These are phyloP conservation scores for Crocodylus rhombifer DNA, from an alignment of 2,797 vertebrate species.

Conservation along the genomic window DNA sequence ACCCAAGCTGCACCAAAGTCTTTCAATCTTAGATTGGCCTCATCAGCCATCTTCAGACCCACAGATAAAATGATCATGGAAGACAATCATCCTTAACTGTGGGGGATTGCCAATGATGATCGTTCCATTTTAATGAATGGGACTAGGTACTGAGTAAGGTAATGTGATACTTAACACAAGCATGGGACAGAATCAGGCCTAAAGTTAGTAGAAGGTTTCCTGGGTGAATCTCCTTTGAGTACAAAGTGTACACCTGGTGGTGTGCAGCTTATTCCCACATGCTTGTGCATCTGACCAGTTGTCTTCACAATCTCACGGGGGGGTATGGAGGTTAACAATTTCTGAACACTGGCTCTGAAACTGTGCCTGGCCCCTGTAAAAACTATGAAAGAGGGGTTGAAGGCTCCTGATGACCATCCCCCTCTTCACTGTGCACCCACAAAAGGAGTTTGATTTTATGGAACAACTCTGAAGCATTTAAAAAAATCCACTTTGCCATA, in stretches of 20 bases:
- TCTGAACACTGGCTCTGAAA: background rate
- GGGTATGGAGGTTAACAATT: conserved; percentile 27
- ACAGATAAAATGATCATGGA: too few species aligned
- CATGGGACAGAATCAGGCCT: background rate
- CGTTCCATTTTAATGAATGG: too few species aligned
- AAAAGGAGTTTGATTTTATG: background rate
- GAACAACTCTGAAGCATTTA: background rate
- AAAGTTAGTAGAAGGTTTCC: background rate
- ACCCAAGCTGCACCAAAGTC: too few species aligned
- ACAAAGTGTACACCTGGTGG: background rate
- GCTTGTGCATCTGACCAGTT: background rate
- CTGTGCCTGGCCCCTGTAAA: background rate
- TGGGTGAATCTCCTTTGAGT: background rate
- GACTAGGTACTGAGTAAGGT: too few species aligned
- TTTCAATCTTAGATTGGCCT: too few species aligned
- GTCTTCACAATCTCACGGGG: background rate
- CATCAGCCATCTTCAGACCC: too few species aligned
- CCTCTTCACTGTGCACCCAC: background rate
- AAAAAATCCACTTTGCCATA: background rate
- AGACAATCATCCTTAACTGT: too few species aligned
- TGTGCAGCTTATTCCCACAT: conserved; percentile 1
- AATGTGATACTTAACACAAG: too few species aligned
- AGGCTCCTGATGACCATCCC: background rate
- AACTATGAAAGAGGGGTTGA: background rate
- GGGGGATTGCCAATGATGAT: too few species aligned